These are phyloP conservation scores for Onychorhynchus coronatus DNA, from an alignment of 2,113 vertebrate species.

Conservation along the genomic window DNA sequence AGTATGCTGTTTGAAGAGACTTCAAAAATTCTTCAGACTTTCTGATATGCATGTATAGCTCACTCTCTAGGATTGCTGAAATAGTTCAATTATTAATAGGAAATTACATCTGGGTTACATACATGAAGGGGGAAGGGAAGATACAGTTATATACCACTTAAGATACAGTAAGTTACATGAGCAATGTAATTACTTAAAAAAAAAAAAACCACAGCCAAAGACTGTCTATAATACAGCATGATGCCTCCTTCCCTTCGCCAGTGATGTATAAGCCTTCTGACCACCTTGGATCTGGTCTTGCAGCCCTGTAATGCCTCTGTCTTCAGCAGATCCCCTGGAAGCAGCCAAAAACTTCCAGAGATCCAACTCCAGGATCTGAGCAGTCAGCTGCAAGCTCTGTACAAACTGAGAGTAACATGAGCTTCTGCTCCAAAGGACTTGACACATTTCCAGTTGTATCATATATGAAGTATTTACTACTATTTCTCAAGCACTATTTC, in stretches of 20 bases:
- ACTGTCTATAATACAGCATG: not conserved
- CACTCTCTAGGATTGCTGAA: not conserved
- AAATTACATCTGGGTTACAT: not conserved
- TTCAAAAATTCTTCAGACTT: not conserved
- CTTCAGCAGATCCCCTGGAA: not conserved
- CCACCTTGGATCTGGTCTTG: not conserved
- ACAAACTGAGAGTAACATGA: not conserved
- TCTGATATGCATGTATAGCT: not conserved
- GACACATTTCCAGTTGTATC: not conserved
- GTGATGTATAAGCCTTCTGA: not conserved
- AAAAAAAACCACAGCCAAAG: not conserved
- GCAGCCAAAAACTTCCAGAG: not conserved
- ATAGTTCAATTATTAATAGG: not conserved
- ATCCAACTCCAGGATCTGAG: not conserved
- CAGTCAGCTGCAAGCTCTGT: not conserved
- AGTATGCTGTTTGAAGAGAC: not conserved
- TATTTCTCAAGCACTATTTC: not conserved
- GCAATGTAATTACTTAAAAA: not conserved
- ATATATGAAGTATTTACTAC: not conserved
- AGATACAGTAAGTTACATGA: not conserved
- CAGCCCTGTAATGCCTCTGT: not conserved
- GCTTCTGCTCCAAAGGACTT: not conserved
- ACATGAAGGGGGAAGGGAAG: not conserved
- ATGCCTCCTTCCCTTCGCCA: not conserved
- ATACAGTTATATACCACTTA: not conserved